These are phyloP conservation scores for Drosophila ambigua DNA, from an alignment of 1,140 invertebrate species.

Conservation along the genomic window DNA sequence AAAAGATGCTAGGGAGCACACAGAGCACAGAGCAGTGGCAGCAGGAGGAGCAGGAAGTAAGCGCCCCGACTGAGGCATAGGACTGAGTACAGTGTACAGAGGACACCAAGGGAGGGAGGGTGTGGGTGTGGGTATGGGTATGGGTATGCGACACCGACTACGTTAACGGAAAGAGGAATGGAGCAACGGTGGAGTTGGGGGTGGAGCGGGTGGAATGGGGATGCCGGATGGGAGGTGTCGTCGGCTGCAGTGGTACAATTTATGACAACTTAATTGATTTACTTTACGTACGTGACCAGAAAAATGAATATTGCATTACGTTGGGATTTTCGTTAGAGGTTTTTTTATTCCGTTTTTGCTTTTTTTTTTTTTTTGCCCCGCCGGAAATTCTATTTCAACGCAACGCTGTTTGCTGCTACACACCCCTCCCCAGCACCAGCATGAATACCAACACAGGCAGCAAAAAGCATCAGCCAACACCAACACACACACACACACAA, in stretches of 20 bases:
- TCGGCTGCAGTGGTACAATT: slow-evolving; percentile 75
- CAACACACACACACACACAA: background rate
- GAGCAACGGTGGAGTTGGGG: background rate
- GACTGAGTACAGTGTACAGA: background rate
- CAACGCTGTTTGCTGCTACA: slow-evolving; percentile 46
- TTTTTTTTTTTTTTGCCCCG: slow-evolving; percentile 24
- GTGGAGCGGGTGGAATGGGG: slow-evolving; percentile 2
- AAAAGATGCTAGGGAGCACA: slow-evolving; percentile 26
- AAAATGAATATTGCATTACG: slow-evolving; percentile 83
- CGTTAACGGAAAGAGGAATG: background rate
- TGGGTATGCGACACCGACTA: background rate
- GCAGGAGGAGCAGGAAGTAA: background rate
- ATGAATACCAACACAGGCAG: background rate
- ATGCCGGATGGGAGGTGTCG: slow-evolving; percentile 36
- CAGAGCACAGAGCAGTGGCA: slow-evolving; percentile 16
- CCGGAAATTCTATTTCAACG: slow-evolving; percentile 76
- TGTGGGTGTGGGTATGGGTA: background rate
- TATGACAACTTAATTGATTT: slow-evolving; percentile 83
- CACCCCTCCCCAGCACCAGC: slow-evolving; percentile 1
- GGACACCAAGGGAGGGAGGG: slow-evolving; percentile 1
- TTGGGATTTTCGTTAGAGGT: slow-evolving; percentile 74
- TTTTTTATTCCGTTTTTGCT: slow-evolving; percentile 41
- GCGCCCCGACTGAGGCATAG: slow-evolving; percentile 11
- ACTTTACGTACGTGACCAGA: slow-evolving; percentile 82
- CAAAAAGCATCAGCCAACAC: background rate